Percentiles rank a stretch among this genome's conserved stretches.
Evolutionary conservation across 2,113 vertebrate species (phyloP).

Genomic region (Forbesichthys agassizii): DNA sequence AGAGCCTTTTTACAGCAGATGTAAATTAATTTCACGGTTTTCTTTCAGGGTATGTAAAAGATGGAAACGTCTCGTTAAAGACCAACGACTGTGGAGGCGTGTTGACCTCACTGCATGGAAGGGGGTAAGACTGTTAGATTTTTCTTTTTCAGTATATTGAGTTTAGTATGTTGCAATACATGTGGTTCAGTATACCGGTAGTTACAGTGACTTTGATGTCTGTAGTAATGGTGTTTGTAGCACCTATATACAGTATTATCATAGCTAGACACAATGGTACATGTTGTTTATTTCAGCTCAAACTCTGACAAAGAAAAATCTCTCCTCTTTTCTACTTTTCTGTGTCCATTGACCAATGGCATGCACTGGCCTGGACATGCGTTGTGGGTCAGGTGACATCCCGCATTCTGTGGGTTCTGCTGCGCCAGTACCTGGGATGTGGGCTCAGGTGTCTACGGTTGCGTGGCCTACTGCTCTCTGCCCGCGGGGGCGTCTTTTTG

Average conservation of each 20-base stretch:
- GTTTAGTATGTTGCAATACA: too few relatives aligned
- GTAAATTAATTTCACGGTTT: slow-evolving; percentile 28
- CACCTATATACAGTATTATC: too few relatives aligned
- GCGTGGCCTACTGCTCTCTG: slow-evolving; percentile 76
- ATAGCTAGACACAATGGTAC: not conserved
- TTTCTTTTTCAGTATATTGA: not conserved
- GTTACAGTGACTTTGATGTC: too few relatives aligned
- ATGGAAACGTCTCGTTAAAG: slow-evolving; percentile 78
- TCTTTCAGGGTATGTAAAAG: slow-evolving; percentile 75
- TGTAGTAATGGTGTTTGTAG: too few relatives aligned
- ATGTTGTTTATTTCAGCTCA: slow-evolving; percentile 12
- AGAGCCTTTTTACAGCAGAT: slow-evolving; percentile 10
- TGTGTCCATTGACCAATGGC: not conserved
- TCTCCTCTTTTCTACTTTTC: slow-evolving; percentile 10
- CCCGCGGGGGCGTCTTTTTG: slow-evolving; percentile 73
- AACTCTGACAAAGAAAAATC: slow-evolving; percentile 21
- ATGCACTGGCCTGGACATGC: slow-evolving; percentile 17
- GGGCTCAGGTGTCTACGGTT: slow-evolving; percentile 73
- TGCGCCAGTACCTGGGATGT: slow-evolving; percentile 77
- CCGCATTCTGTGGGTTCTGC: slow-evolving; percentile 76
- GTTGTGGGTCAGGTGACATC: slow-evolving; percentile 71
- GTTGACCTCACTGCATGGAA: slow-evolving; percentile 78
- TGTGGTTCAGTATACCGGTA: too few relatives aligned
- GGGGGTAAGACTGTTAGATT: slow-evolving; percentile 61
- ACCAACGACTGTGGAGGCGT: slow-evolving; percentile 77